Evolutionary conservation across 2,113 vertebrate species (phyloP), one percentile per base, ranked within the genome.

Genomic region (Noctilio leporinus): DNA sequence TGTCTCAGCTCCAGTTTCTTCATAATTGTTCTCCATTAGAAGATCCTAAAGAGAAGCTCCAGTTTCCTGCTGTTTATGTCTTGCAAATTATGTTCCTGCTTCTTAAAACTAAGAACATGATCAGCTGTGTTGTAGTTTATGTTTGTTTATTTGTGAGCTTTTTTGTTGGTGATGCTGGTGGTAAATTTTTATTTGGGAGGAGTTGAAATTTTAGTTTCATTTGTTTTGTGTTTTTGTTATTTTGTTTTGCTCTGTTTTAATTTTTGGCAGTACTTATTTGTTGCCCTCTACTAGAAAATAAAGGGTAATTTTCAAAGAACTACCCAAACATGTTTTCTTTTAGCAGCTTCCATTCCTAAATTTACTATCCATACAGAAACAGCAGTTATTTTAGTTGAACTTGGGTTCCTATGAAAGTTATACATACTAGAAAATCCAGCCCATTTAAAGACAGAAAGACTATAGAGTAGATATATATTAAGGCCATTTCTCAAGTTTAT

Each of bases 401-500:
- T 70, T 35, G 3, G 12, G 10, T 55, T 94, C 85, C 57, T 53
- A 35, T 17, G 47, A 28, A 95, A 96, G 17, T 59, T 82, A 67
- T 53, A 78, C 28, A 82, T 28, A 86, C 51, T 35, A 77, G 7
- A 3, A n/a, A 89, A 86, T 62, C 30, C 33, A 86, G 20, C 65
- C 75, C 51, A 67, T 51, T 59, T 72, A 81, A 76, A 95, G 55
- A 95, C 51, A 95, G 28, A 83, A 86, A 93, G n/a, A 38, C 45
- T 94, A 5, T 7, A 57, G 35, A 93, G 93, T 35, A 95, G 20
- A 69, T 69, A 62, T n/a, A 92, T 92, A 75, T 80, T 72, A 93
- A 96, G 24, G 26, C 49, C 33, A 83, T 85, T 94, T 65, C 85
- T 94, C 83, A 73, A 77, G 10, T 89, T 96, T 92, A 90, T 92